A percentile compares a stretch with the other conserved stretches of the same genome.
These are phyloP conservation scores for Pimpla rufipes DNA, from an alignment of 2,888 invertebrate species.

Conservation along the genomic window DNA sequence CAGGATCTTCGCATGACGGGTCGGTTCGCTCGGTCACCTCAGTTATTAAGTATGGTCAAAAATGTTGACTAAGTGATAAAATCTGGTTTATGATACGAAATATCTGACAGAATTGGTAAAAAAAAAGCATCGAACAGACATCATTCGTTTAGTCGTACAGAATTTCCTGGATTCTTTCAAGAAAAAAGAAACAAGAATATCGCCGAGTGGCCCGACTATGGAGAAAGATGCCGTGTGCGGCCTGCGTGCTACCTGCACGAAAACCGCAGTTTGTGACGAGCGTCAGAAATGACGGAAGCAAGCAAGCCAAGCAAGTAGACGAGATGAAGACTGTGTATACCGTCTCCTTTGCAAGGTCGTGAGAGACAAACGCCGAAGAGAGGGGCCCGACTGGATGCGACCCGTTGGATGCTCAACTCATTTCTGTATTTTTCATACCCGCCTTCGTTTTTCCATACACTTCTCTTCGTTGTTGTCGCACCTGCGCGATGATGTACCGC, in stretches of 20 bases:
- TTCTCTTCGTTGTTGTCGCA: conserved; percentile 58
- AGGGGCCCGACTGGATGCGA: conserved; percentile 59
- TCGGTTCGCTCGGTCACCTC: no score
- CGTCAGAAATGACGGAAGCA: conserved; percentile 31
- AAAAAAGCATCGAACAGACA: no score
- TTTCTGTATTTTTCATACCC: conserved; percentile 54
- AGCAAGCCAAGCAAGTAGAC: conserved; percentile 35
- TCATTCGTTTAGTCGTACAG: background rate
- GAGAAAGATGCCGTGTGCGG: background rate
- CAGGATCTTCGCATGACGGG: no score
- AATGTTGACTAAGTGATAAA: no score
- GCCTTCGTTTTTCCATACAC: conserved; percentile 14
- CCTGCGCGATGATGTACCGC: conserved; percentile 76
- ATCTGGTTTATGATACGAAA: no score
- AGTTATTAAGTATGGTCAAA: no score
- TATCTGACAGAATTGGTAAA: no score
- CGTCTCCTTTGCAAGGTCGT: conserved; percentile 55
- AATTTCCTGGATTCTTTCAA: background rate
- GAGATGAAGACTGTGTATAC: conserved; percentile 26
- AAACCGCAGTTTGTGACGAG: conserved; percentile 28
- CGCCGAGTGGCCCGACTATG: background rate
- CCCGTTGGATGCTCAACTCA: conserved; percentile 58
- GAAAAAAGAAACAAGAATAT: background rate
- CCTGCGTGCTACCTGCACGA: conserved; percentile 1
- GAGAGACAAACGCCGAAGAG: conserved; percentile 46